A percentile compares a stretch with the other conserved stretches of the same genome.
Conservation (phyloP, 2,888 invertebrate genomes). For the Gnatocerus cornutus region DNA sequence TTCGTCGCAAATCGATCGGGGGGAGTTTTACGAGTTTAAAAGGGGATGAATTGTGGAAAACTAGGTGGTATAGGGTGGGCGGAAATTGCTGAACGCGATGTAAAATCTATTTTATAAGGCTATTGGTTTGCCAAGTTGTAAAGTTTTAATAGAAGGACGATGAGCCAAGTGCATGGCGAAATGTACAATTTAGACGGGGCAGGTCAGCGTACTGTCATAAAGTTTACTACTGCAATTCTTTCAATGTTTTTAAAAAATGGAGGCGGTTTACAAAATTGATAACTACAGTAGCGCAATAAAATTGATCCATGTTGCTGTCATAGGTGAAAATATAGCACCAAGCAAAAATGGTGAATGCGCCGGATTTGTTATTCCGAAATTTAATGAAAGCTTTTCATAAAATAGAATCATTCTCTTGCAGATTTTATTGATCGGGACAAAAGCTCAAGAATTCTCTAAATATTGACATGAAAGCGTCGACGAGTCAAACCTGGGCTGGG, state of each 20-base stretch:
- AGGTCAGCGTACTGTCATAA: not conserved
- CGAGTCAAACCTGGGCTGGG: too few species aligned
- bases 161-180: not conserved
- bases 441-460: too few species aligned
- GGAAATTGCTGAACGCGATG: slow-evolving; percentile 13
- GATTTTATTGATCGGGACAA: too few species aligned
- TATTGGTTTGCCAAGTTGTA: slow-evolving; percentile 7
- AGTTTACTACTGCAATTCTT: not conserved
- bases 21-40: slow-evolving; percentile 26
- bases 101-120: slow-evolving; percentile 11
- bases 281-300: too few species aligned
- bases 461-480: too few species aligned
- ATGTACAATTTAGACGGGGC: not conserved
- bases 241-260: not conserved
- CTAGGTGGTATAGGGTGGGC: slow-evolving; percentile 2
- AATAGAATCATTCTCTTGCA: too few species aligned
- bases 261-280: not conserved
- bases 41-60: slow-evolving; percentile 26
- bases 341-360: too few species aligned
- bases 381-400: too few species aligned
- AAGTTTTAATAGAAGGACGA: slow-evolving; percentile 10
- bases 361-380: too few species aligned
- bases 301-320: too few species aligned
- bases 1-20: slow-evolving; percentile 13
- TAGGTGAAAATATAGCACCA: too few species aligned